phyloP scores from a whole-genome alignment of 2,888 invertebrate species.

The Dasypogon diadema region DNA sequence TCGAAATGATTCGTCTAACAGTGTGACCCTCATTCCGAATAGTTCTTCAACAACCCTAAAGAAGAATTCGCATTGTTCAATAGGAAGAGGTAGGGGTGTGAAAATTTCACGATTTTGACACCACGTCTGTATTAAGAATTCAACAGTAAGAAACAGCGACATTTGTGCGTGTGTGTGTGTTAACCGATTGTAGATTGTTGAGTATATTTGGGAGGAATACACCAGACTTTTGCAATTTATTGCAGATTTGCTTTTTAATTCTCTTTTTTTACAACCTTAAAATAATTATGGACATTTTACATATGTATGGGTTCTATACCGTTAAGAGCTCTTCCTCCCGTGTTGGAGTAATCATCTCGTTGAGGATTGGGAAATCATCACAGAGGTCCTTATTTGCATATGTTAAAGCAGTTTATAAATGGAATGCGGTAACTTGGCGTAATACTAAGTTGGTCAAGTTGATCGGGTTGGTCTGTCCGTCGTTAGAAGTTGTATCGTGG shows the following conservation, averaged over 20 bases:
- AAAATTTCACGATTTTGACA: neutral
- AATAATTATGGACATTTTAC: slow-evolving; percentile 36
- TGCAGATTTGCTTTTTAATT: slow-evolving; percentile 44
- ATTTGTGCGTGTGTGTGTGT: neutral
- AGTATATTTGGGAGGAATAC: neutral
- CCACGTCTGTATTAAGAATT: neutral
- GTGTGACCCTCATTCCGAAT: neutral
- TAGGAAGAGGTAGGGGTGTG: neutral
- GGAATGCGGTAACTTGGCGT: slow-evolving; percentile 23
- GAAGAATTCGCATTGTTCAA: neutral
- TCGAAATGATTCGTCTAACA: neutral
- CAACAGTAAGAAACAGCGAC: neutral
- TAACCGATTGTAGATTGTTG: neutral
- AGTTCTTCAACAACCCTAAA: neutral
- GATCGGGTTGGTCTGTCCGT: neutral
- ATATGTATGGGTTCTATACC: neutral
- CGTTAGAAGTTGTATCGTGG: slow-evolving; percentile 59
- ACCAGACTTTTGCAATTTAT: slow-evolving; percentile 38
- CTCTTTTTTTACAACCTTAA: slow-evolving; percentile 28
- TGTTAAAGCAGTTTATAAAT: slow-evolving; percentile 33
- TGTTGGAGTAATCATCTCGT: neutral
- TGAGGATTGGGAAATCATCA: slow-evolving; percentile 43
- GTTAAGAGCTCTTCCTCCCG: neutral
- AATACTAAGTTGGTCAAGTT: slow-evolving; percentile 8
- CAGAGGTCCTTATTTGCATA: slow-evolving; percentile 43